These are phyloP conservation scores for Blomia tropicalis DNA, from an alignment of 2,888 invertebrate species.

Conservation along the genomic window DNA sequence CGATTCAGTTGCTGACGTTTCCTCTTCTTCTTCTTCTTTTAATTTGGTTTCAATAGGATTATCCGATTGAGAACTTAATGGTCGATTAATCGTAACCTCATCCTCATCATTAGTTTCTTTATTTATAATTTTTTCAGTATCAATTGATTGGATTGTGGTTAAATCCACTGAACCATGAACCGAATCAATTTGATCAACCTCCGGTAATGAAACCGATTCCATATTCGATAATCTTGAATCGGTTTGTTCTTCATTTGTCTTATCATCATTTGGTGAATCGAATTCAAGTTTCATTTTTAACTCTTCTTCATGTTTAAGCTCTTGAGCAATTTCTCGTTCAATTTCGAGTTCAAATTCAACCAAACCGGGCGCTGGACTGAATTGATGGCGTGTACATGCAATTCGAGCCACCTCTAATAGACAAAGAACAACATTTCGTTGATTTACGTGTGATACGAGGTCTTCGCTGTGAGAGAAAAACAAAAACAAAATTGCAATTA, in stretches of 20 bases:
- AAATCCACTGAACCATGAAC: background rate
- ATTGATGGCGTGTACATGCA: constrained; percentile 51
- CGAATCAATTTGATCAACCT: background rate
- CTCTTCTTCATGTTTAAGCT: constrained; percentile 9
- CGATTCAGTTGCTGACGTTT: background rate
- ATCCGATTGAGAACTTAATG: background rate
- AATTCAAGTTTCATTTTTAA: background rate
- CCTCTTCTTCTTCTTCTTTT: background rate
- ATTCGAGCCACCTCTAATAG: constrained; percentile 66
- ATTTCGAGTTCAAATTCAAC: constrained; percentile 71
- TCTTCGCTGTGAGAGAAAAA: constrained; percentile 19
- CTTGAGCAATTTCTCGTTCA: constrained; percentile 36
- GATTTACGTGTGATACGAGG: constrained; percentile 37
- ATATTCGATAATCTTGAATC: background rate
- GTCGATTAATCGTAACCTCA: background rate
- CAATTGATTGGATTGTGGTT: background rate
- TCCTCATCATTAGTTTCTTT: background rate
- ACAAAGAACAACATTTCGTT: constrained; percentile 65
- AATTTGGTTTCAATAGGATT: background rate
- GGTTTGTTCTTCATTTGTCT: background rate
- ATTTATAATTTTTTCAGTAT: background rate
- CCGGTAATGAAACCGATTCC: background rate
- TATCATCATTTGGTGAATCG: background rate
- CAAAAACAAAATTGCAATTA: background rate
- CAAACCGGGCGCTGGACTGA: constrained; percentile 58